Evolutionary conservation across 2,113 vertebrate genomes (phyloP).

Genomic region (Mobula hypostoma): DNA sequence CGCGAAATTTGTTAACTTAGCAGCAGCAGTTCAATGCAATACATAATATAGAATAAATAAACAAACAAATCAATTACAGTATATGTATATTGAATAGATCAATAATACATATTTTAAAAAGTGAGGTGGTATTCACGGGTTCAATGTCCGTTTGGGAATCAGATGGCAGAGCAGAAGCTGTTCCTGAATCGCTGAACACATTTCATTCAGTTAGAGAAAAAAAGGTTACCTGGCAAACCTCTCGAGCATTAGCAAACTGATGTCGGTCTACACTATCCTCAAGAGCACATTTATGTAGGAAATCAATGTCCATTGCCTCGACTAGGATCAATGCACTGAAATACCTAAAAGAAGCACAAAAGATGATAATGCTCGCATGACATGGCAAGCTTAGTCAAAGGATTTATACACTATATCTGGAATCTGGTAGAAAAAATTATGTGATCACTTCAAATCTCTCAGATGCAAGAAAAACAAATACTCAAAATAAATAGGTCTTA

Average conservation of each 20-base stretch:
- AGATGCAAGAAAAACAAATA: not conserved
- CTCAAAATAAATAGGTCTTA: not conserved
- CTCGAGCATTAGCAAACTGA: slow-evolving; percentile 67
- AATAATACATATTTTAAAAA: too few species aligned
- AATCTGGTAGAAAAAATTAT: not conserved
- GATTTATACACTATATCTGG: not conserved
- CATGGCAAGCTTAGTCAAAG: not conserved
- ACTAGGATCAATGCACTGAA: slow-evolving; percentile 88
- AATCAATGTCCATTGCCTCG: slow-evolving; percentile 94
- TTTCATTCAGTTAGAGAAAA: slow-evolving; percentile 1
- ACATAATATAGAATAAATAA: too few species aligned
- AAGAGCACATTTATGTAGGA: slow-evolving; percentile 83
- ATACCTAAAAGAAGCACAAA: slow-evolving; percentile 61
- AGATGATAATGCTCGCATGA: not conserved
- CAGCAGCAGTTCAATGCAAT: too few species aligned
- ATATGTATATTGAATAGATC: too few species aligned
- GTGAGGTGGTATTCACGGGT: too few species aligned
- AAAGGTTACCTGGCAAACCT: slow-evolving; percentile 69
- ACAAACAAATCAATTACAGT: too few species aligned
- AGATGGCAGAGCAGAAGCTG: too few species aligned
- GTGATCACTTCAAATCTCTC: not conserved
- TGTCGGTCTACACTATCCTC: slow-evolving; percentile 82
- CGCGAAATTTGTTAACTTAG: too few species aligned
- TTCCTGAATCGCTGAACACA: not conserved
- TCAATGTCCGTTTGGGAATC: too few species aligned